Evolutionary conservation across 2,888 invertebrate species (phyloP).

Genomic region (Spilarctia lutea): DNA sequence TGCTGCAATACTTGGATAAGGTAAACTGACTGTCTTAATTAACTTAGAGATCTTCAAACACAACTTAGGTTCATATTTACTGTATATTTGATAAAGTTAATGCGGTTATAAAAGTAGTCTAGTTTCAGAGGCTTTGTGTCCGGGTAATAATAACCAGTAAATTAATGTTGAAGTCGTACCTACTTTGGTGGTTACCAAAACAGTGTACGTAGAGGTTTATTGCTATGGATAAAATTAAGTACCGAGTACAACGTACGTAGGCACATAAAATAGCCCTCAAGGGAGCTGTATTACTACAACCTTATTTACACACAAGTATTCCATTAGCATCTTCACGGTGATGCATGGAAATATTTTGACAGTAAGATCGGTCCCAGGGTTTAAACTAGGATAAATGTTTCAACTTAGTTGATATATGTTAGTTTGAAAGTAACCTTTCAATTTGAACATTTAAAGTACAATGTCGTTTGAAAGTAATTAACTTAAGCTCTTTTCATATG

Average conservation of each 20-base stretch:
- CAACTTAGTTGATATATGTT: constrained; percentile 51
- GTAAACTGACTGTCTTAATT: constrained; percentile 82
- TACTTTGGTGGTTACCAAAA: constrained; percentile 28
- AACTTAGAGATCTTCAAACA: constrained; percentile 74
- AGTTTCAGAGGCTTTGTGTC: constrained; percentile 18
- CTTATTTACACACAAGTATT: constrained; percentile 53
- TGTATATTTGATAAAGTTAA: constrained; percentile 59
- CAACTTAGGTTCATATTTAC: constrained; percentile 66
- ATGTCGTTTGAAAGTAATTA: constrained; percentile 26
- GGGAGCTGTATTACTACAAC: constrained; percentile 49
- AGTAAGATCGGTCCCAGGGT: constrained; percentile 24
- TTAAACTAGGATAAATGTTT: constrained; percentile 30
- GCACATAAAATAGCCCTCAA: constrained; percentile 33
- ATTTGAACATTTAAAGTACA: constrained; percentile 50
- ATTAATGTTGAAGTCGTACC: constrained; percentile 26
- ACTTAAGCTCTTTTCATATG: background rate
- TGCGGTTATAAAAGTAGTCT: constrained; percentile 32
- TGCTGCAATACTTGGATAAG: constrained; percentile 83
- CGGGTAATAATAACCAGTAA: constrained; percentile 29
- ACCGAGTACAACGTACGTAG: constrained; percentile 24
- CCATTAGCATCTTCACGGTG: constrained; percentile 57
- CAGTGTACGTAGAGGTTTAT: constrained; percentile 23
- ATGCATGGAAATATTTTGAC: constrained; percentile 60
- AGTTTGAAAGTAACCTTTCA: constrained; percentile 49
- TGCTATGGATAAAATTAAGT: constrained; percentile 35